Evolutionary conservation across 2,888 invertebrate genomes (phyloP).

Genomic region (Synergus itoensis): DNA sequence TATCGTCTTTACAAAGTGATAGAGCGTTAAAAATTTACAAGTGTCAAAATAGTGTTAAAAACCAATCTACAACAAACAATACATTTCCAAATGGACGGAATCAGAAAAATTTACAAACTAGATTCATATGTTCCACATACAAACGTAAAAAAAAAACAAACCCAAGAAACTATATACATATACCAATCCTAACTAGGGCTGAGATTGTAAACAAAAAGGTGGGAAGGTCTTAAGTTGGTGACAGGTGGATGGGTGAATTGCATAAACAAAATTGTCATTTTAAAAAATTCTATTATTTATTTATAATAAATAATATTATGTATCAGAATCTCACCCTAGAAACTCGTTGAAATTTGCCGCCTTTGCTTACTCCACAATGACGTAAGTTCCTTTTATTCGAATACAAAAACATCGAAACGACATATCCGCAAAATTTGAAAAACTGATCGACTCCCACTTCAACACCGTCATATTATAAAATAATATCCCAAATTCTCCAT

Average conservation of each 20-base stretch:
- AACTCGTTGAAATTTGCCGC: constrained; percentile 11
- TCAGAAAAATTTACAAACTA: not conserved
- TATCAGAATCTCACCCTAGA: not conserved
- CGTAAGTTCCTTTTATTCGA: constrained; percentile 25
- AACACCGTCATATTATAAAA: not conserved
- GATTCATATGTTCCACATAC: not conserved
- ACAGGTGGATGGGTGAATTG: no score
- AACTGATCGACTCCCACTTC: no score
- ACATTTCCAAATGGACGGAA: not conserved
- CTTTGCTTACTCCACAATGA: not conserved
- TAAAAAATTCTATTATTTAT: no score
- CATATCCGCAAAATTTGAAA: not conserved
- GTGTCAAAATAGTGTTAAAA: no score
- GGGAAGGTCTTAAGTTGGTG: no score
- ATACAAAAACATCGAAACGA: not conserved
- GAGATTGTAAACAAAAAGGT: no score
- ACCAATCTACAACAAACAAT: no score
- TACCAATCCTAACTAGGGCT: not conserved
- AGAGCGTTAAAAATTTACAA: no score
- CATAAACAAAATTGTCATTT: no score
- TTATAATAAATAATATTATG: no score
- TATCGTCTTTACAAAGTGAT: no score
- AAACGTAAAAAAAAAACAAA: not conserved
- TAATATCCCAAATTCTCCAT: not conserved
- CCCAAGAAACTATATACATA: no score